phyloP scores from a whole-genome alignment of 2,113 vertebrate species.

The Miniopterus natalensis region DNA sequence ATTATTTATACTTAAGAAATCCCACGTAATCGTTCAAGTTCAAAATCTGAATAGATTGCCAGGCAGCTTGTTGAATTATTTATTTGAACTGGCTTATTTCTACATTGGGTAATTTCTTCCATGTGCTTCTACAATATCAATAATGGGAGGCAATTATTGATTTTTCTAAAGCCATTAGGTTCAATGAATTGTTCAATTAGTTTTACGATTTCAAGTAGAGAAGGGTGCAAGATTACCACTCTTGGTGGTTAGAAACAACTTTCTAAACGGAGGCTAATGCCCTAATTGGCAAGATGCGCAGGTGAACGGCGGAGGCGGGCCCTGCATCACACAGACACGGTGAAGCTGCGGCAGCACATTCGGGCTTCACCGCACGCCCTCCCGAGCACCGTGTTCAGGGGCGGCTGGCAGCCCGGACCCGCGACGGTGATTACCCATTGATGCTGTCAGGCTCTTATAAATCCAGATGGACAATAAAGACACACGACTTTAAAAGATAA shows the following conservation, averaged over 20 bases:
- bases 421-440: slow-evolving; percentile 82
- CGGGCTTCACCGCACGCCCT: slow-evolving; percentile 55
- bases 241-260: slow-evolving; percentile 84
- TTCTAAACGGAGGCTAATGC: slow-evolving; percentile 73
- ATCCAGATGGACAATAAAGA: slow-evolving; percentile 83
- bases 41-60: slow-evolving; percentile 82
- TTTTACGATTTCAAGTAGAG: slow-evolving; percentile 87
- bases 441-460: slow-evolving; percentile 82
- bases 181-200: slow-evolving; percentile 88
- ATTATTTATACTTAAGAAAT: slow-evolving; percentile 71
- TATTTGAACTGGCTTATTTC: slow-evolving; percentile 84
- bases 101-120: slow-evolving; percentile 85
- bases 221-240: slow-evolving; percentile 85
- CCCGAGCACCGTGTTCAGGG: slow-evolving; percentile 76
- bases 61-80: slow-evolving; percentile 82
- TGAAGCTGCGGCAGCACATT: slow-evolving; percentile 60
- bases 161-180: slow-evolving; percentile 89
- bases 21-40: slow-evolving; percentile 62
- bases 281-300: slow-evolving; percentile 83
- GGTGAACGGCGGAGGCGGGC: slow-evolving; percentile 75
- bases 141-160: slow-evolving; percentile 89
- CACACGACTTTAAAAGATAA: slow-evolving; percentile 22
- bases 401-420: slow-evolving; percentile 74
- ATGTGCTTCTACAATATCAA: slow-evolving; percentile 85
- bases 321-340: slow-evolving; percentile 67